phyloP scores from a whole-genome alignment of 2,797 vertebrate species.

The Anguilla anguilla region DNA sequence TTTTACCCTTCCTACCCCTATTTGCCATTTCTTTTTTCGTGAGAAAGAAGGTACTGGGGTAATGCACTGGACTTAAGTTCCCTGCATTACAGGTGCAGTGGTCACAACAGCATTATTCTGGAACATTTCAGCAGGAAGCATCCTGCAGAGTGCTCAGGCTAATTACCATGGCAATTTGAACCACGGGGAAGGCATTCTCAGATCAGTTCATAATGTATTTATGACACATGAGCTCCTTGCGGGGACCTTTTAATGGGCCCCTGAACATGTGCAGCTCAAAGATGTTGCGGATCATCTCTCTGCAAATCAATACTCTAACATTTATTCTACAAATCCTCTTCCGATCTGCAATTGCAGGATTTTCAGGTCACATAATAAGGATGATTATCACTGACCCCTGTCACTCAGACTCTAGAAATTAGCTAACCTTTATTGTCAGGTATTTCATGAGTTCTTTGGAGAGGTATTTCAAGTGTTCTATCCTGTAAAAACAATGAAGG shows the following conservation, averaged over 20 bases:
- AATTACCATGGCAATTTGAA: slow-evolving; percentile 12
- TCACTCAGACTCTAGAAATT: too few species aligned
- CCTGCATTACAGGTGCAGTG: background rate
- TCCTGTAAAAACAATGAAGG: too few species aligned
- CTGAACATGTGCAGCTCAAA: slow-evolving; percentile 14
- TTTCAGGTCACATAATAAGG: background rate
- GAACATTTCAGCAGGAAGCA: background rate
- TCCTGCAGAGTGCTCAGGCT: slow-evolving; percentile 3
- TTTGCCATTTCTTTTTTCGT: slow-evolving; percentile 40
- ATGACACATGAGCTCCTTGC: slow-evolving; percentile 32
- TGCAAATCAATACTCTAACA: slow-evolving; percentile 36
- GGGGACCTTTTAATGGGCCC: slow-evolving; percentile 39
- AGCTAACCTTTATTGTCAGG: too few species aligned
- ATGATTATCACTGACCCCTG: too few species aligned
- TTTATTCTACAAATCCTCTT: slow-evolving; percentile 20
- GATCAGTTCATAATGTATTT: slow-evolving; percentile 44
- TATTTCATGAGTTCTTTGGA: too few species aligned
- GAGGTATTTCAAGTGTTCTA: too few species aligned
- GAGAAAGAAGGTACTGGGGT: slow-evolving; percentile 6
- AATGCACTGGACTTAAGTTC: slow-evolving; percentile 21
- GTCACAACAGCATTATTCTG: background rate
- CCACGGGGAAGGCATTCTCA: slow-evolving; percentile 10
- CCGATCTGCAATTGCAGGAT: slow-evolving; percentile 7
- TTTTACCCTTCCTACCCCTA: slow-evolving; percentile 30
- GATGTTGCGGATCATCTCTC: slow-evolving; percentile 32